Percentiles rank a stretch among this genome's conserved stretches.
Conservation (phyloP, 2,888 invertebrate genomes). For the Lacanobia oleracea region DNA sequence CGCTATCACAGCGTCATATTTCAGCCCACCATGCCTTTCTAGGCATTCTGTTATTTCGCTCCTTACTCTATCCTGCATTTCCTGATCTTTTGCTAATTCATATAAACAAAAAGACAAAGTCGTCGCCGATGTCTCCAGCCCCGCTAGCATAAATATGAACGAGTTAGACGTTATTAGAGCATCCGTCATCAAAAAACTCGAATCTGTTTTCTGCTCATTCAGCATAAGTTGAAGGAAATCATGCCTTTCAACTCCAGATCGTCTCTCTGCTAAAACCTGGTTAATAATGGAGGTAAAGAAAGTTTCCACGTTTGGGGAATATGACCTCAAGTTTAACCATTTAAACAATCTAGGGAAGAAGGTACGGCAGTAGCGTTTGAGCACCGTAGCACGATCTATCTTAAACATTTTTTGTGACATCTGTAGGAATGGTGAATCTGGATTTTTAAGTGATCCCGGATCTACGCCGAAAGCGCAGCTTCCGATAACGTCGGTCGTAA, state of each 20-base stretch:
- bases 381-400: constrained; percentile 78
- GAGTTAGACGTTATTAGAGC: constrained; percentile 88
- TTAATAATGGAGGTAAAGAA: constrained; percentile 85
- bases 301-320: constrained; percentile 82
- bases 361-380: constrained; percentile 85
- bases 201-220: constrained; percentile 83
- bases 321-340: constrained; percentile 84
- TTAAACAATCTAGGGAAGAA: constrained; percentile 85
- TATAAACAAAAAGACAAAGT: constrained; percentile 87
- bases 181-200: constrained; percentile 84
- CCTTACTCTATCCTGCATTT: constrained; percentile 81
- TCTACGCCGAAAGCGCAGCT: constrained; percentile 88
- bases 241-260: constrained; percentile 78
- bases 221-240: constrained; percentile 88
- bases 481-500: constrained; percentile 87
- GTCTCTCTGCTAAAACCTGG: constrained; percentile 83
- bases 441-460: constrained; percentile 82
- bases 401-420: constrained; percentile 88
- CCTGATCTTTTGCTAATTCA: constrained; percentile 83
- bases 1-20: constrained; percentile 82
- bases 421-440: constrained; percentile 84
- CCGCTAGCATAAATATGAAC: constrained; percentile 89
- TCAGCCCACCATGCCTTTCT: constrained; percentile 77
- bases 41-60: constrained; percentile 81
- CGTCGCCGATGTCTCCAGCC: constrained; percentile 85